phyloP scores from a whole-genome alignment of 2,113 vertebrate species.

The Xenus cinereus region DNA sequence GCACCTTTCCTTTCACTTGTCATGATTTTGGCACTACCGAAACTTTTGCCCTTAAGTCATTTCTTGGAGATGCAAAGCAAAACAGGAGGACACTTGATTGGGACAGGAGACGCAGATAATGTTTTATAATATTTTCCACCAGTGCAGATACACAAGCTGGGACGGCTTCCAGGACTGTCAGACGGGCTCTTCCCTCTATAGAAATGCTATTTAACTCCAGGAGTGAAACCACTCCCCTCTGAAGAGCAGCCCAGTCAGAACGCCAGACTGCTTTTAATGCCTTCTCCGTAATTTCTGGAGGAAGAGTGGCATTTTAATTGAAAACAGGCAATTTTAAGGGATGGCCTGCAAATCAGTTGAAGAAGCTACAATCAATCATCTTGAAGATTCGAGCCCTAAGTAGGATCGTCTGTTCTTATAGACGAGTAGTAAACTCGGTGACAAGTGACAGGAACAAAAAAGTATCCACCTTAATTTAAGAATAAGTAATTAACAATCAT shows the following conservation, averaged over 20 bases:
- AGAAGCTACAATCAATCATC: neutral
- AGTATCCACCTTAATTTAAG: neutral
- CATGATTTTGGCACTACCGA: neutral
- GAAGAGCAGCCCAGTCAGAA: neutral
- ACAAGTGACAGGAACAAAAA: neutral
- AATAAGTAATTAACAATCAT: neutral
- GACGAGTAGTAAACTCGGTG: neutral
- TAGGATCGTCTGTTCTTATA: neutral
- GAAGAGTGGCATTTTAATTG: neutral
- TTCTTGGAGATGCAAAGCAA: neutral
- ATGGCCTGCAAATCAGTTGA: neutral
- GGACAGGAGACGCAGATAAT: neutral
- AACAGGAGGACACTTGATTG: neutral
- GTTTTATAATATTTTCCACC: neutral
- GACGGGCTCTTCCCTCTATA: neutral
- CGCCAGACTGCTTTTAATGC: neutral
- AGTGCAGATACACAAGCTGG: neutral
- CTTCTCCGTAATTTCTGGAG: neutral
- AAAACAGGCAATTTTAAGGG: neutral
- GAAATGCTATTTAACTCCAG: neutral
- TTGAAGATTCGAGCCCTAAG: neutral
- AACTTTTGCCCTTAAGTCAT: neutral
- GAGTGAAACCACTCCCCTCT: neutral
- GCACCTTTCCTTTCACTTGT: neutral
- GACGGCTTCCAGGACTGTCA: neutral